Base-by-base conservation (phyloP, 2,113 vertebrate species). In the Parus major region DNA sequence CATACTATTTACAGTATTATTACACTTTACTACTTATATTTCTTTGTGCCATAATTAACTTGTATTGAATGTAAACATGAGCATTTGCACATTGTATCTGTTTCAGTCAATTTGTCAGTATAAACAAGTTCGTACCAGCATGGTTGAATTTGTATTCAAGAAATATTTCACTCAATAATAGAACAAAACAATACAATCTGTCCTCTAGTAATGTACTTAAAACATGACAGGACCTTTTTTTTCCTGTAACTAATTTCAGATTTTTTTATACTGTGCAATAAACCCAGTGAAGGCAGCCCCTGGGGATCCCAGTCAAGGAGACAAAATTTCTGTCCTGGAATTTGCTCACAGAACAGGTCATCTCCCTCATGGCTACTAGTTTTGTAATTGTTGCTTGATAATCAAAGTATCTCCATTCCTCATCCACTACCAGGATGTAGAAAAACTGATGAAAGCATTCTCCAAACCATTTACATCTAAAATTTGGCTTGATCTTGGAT, bases 1-100 rank as follows among this genome's bases (percentile, higher is more conserved):
- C 77, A 53, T 41, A 65, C 5, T 71, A 82, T 19, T 91, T 65
- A 64, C 15, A 36, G 19, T 41, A 84, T 39, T 71, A 68, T 47
- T 65, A 44, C 33, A 57, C 21, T 63, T 35, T 47, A 42, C 2
- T 78, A 60, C n/a, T 52, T 66, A 7, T 5, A 70, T 28, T 78
- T 20, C 12, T 57, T 42, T 63, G 29, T 60, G 60, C 75, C 50
- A 36, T 57, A 41, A 80, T 46, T 69, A 55, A 72, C 9, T 41
- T 2, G 1, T 16, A 41, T 17, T 61, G n/a, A 46, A 29, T 12
- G 31, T 28, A 60, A 33, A 60, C 28, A 72, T 0, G 0, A 88
- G 18, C 55, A 42, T 72, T 79, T 89, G 29, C 18, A 72, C 31
- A 25, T 35, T 68, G 6, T n/a, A 39, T 49, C 36, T 66, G 23